Percentiles rank a stretch among this genome's conserved stretches.
These are phyloP conservation scores for Drosophila lacteicornis DNA, from an alignment of 1,140 invertebrate species.

Conservation along the genomic window DNA sequence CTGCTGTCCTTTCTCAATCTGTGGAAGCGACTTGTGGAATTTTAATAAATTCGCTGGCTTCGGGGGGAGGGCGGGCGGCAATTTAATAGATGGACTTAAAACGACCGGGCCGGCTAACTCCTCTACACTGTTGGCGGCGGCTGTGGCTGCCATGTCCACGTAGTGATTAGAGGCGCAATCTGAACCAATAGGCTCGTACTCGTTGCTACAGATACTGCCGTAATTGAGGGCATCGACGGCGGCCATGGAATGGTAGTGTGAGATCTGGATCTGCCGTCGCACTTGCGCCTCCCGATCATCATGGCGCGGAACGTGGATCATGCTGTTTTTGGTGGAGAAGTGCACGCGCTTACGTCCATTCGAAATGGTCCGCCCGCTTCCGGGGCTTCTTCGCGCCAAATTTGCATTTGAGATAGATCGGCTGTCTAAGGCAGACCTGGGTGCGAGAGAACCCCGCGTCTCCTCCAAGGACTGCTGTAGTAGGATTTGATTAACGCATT, in stretches of 20 bases:
- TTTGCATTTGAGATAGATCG: background rate
- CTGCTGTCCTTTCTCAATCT: conserved; percentile 47
- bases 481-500: conserved; percentile 88
- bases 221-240: conserved; percentile 62
- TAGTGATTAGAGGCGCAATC: conserved; percentile 84
- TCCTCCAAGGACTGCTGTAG: conserved; percentile 84
- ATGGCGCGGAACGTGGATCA: conserved; percentile 78
- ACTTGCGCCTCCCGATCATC: conserved; percentile 56
- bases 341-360: conserved; percentile 80
- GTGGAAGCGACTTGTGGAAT: conserved; percentile 74
- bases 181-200: conserved; percentile 86
- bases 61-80: conserved; percentile 87
- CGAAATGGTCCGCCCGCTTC: conserved; percentile 53
- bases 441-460: conserved; percentile 39
- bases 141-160: conserved; percentile 84
- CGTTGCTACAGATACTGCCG: conserved; percentile 86
- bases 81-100: conserved; percentile 36
- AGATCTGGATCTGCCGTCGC: conserved; percentile 33
- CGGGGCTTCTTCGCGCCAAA: conserved; percentile 34
- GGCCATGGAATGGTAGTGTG: conserved; percentile 56
- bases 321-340: conserved; percentile 84
- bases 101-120: too few relatives aligned
- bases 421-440: conserved; percentile 35
- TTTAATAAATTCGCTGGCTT: conserved; percentile 87
- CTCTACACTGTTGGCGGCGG: background rate